A percentile compares a stretch with the other conserved stretches of the same genome.
phyloP scores from a whole-genome alignment of 2,113 vertebrate genomes.

The Tragulus kanchil region DNA sequence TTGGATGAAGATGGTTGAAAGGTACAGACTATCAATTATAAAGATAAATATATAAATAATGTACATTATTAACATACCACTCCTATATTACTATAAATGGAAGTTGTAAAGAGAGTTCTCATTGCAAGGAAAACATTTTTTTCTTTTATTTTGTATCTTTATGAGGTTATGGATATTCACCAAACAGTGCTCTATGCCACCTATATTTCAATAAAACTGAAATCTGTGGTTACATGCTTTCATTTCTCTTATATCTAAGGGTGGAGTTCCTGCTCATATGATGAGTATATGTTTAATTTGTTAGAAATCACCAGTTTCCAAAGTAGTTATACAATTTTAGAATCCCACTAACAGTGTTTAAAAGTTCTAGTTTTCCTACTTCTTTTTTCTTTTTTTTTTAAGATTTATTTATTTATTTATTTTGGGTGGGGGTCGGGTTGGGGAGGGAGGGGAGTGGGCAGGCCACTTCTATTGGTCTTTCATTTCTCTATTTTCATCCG shows the following conservation, averaged over 20 bases:
- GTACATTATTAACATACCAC: neutral
- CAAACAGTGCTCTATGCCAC: neutral
- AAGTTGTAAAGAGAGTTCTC: neutral
- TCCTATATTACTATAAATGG: neutral
- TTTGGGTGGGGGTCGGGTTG: no score
- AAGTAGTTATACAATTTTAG: neutral
- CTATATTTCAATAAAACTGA: neutral
- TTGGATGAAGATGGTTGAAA: neutral
- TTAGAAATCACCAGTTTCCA: constrained; percentile 31
- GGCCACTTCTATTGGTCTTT: no score
- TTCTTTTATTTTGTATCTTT: neutral
- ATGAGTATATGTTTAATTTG: neutral
- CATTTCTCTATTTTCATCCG: no score
- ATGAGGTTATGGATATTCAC: neutral
- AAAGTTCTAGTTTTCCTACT: neutral
- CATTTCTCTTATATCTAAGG: neutral
- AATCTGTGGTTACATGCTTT: neutral
- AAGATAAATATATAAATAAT: neutral
- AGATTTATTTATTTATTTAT: no score
- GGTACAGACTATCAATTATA: neutral
- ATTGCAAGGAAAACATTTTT: neutral
- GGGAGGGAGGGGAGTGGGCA: no score
- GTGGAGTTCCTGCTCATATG: neutral
- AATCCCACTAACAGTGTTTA: neutral
- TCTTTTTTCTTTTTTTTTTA: no score